Evolutionary conservation across 2,113 vertebrate genomes (phyloP), one percentile per base, ranked within the genome.

Genomic region (Sorex fumeus): DNA sequence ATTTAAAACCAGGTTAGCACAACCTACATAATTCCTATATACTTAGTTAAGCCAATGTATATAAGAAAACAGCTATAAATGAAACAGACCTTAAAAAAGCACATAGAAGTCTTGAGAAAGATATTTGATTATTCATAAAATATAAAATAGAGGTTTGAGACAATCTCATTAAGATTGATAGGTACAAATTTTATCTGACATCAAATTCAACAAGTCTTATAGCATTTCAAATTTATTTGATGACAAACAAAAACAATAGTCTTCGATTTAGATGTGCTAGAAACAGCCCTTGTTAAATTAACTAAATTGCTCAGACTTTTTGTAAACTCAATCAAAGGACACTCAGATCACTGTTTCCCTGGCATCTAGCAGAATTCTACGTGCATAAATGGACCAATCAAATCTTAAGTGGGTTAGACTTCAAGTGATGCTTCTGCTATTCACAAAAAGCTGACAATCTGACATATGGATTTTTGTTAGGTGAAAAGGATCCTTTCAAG

Each of bases 381-480:
- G 50, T n/a, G 53, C 19, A 45, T 66, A 76, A 75, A 89, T 27
- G 78, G 34, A 40, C 40, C 71, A 80, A 75, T 93, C 43, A 86
- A 36, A 88, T 70, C 67, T 79, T 76, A 78, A 91, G 2, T n/a
- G 16, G 28, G 9, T 88, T 80, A 76, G 45, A 19, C 4, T 76
- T 91, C 30, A 87, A 80, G 34, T 30, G 28, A 84, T 80, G 76
- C 19, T 45, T 89, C 12, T 66, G 18, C 13, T 67, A 32, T 92
- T 92, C 53, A 28, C 86, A 75, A 95, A 93, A 40, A 79, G 15
- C 64, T 87, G 40, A 45, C 74, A 91, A 76, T 16, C 85, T 80
- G 62, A 91, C 45, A 71, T 81, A 30, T 6, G 10, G 40, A 43
- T 81, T 77, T 62, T 80, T 30, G 88, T 79, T 67, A 87, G 10